Evolutionary conservation across 2,113 vertebrate genomes (phyloP).

Genomic region (Pitta sordida): DNA sequence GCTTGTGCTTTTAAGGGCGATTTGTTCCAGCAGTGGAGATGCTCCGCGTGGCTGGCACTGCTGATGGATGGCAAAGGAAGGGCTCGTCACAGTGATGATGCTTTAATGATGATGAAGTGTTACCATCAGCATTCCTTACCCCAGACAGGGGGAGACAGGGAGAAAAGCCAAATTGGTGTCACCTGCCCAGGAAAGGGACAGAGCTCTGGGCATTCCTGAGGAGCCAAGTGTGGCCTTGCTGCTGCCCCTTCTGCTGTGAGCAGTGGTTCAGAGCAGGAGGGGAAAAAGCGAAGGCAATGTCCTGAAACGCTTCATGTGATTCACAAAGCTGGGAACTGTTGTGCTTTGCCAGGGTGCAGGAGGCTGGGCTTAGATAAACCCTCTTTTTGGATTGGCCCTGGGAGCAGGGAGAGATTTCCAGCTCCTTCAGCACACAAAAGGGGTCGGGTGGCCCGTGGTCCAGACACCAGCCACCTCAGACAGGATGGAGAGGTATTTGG

Average conservation of each 20-base stretch:
- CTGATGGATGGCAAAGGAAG: not conserved
- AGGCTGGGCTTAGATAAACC: not conserved
- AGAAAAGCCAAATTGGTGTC: not conserved
- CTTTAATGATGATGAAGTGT: not conserved
- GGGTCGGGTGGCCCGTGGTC: not conserved
- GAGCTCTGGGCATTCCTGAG: not conserved
- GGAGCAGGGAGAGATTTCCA: not conserved
- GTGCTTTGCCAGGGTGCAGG: not conserved
- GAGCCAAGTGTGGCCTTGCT: not conserved
- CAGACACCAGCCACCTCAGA: not conserved
- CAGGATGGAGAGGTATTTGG: not conserved
- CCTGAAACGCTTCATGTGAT: not conserved
- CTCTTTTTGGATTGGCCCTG: not conserved
- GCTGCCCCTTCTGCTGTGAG: not conserved
- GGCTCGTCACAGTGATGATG: not conserved
- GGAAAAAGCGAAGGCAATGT: not conserved
- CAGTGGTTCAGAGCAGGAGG: not conserved
- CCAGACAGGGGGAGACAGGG: not conserved
- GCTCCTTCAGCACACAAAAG: not conserved
- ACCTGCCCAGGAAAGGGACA: rapidly evolving
- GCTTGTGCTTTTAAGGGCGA: not conserved
- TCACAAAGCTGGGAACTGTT: not conserved
- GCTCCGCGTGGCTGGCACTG: not conserved
- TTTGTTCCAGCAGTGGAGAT: not conserved
- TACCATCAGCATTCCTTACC: not conserved